These are phyloP conservation scores for Spermophilus dauricus DNA, from an alignment of 2,113 vertebrate species.

Conservation along the genomic window DNA sequence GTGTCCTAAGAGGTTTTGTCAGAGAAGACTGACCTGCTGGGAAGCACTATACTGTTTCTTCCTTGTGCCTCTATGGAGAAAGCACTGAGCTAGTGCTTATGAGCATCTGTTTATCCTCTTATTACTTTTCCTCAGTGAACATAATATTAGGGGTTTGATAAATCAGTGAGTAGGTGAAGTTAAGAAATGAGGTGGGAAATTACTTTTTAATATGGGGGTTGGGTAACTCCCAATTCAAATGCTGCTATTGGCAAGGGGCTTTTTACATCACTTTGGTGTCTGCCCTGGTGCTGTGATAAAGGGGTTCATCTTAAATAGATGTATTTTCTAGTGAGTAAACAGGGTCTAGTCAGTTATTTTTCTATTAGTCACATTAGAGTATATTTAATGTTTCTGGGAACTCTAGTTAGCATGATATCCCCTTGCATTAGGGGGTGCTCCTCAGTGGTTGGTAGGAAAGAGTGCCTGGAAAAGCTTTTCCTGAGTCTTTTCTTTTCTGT, in stretches of 20 bases:
- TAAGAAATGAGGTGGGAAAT: constrained; percentile 49
- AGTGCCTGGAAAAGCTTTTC: neutral
- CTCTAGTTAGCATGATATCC: neutral
- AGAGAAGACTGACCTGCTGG: neutral
- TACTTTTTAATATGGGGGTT: neutral
- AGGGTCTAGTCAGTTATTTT: constrained; percentile 15
- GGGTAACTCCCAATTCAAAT: neutral
- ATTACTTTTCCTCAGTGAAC: constrained; percentile 26
- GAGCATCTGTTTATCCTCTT: constrained; percentile 39
- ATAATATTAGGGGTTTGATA: constrained; percentile 15
- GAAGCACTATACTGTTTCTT: neutral
- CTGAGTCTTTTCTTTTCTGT: neutral
- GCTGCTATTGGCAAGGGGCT: constrained; percentile 38
- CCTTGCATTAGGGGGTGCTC: neutral
- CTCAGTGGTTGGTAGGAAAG: neutral
- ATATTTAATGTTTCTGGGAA: neutral
- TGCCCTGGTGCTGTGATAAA: neutral
- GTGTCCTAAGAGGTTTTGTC: neutral
- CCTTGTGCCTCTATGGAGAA: neutral
- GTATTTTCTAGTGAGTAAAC: constrained; percentile 47
- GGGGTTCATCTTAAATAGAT: neutral
- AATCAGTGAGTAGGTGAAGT: constrained; percentile 9
- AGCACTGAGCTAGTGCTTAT: neutral
- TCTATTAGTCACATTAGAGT: constrained; percentile 8
- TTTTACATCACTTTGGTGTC: neutral